These are phyloP conservation scores for Tenthredo notha DNA, from an alignment of 2,888 invertebrate species.

Conservation along the genomic window DNA sequence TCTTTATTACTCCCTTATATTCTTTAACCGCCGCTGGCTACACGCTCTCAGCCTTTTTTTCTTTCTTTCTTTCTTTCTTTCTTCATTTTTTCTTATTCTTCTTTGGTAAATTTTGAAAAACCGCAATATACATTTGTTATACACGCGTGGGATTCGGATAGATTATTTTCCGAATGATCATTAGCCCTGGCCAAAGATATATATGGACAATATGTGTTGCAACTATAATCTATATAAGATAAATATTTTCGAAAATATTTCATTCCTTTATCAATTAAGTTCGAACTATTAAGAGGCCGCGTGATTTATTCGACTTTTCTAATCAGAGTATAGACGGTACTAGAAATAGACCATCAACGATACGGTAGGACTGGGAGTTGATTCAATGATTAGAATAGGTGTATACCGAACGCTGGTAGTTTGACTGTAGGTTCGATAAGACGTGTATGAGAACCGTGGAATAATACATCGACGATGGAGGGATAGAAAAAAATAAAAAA, in stretches of 20 bases:
- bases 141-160: conserved; percentile 12
- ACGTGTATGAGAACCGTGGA: conserved; percentile 24
- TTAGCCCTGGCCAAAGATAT: conserved; percentile 6
- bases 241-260: neutral
- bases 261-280: neutral
- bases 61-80: neutral
- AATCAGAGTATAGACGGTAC: neutral
- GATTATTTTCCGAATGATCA: conserved; percentile 43
- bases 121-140: conserved; percentile 49
- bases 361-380: neutral
- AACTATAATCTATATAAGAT: neutral
- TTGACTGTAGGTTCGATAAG: conserved; percentile 25
- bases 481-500: conserved; percentile 7
- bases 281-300: neutral
- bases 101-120: conserved; percentile 43
- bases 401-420: neutral
- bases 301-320: conserved; percentile 8
- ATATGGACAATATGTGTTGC: neutral
- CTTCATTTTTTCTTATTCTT: conserved; percentile 17
- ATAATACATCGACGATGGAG: conserved; percentile 30
- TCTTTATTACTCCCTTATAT: conserved; percentile 56
- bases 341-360: neutral
- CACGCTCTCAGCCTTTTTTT: conserved; percentile 14
- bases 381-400: conserved; percentile 29
- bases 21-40: conserved; percentile 47